These are phyloP conservation scores for Mimas tiliae DNA, from an alignment of 2,888 invertebrate genomes.

Conservation along the genomic window DNA sequence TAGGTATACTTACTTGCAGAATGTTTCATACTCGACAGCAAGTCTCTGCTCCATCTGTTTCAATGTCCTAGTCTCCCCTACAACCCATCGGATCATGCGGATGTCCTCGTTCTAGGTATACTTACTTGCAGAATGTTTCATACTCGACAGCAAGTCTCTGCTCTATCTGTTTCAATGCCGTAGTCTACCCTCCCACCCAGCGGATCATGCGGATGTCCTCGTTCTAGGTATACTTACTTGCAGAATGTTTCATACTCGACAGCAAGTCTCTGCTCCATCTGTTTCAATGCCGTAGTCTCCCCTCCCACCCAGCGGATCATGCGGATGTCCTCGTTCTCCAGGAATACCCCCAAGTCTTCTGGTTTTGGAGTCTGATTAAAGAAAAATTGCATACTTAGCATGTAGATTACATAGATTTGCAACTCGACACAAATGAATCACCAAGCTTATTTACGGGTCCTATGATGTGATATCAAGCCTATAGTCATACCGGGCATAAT, in stretches of 20 bases:
- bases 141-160: slow-evolving; percentile 40
- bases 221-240: slow-evolving; percentile 48
- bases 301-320: slow-evolving; percentile 87
- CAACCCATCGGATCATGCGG: slow-evolving; percentile 85
- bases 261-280: slow-evolving; percentile 83
- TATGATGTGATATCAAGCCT: no score
- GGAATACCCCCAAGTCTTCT: slow-evolving; percentile 82
- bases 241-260: slow-evolving; percentile 82
- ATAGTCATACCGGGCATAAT: no score
- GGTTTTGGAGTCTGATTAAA: slow-evolving; percentile 77
- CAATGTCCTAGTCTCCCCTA: slow-evolving; percentile 83
- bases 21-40: no score
- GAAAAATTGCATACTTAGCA: not conserved
- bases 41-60: no score
- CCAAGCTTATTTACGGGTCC: no score
- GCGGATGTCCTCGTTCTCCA: slow-evolving; percentile 77
- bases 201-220: slow-evolving; percentile 78
- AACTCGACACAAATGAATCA: no score
- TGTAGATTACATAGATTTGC: not conserved
- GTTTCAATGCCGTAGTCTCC: slow-evolving; percentile 85
- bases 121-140: slow-evolving; percentile 9
- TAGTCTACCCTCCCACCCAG: slow-evolving; percentile 88
- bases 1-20: slow-evolving; percentile 18
- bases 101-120: slow-evolving; percentile 37
- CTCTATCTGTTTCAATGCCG: slow-evolving; percentile 68